A percentile compares a stretch with the other conserved stretches of the same genome.
Evolutionary conservation across 1,140 invertebrate genomes (phyloP).

Genomic region (Drosophila asahinai): DNA sequence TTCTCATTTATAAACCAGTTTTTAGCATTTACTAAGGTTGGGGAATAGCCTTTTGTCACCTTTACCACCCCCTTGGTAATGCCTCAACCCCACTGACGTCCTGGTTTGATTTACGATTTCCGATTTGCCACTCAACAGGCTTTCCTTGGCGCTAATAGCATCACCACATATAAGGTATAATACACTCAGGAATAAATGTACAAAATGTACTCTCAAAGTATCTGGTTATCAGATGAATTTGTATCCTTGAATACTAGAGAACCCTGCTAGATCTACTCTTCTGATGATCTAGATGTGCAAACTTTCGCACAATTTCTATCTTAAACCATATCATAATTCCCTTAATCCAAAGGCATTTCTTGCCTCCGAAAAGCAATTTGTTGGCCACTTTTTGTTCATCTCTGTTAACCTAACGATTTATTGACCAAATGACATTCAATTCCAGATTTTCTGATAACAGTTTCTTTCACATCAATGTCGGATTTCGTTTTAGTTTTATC

Average conservation of each 20-base stretch:
- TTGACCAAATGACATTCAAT: slow-evolving; percentile 53
- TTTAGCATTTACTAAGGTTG: not conserved
- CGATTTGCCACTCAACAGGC: slow-evolving; percentile 26
- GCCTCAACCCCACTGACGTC: slow-evolving; percentile 14
- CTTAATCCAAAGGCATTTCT: slow-evolving; percentile 9
- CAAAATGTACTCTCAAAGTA: too few species aligned
- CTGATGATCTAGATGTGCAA: too few species aligned
- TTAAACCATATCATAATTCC: slow-evolving; percentile 2
- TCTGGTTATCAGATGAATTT: too few species aligned
- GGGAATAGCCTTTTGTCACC: slow-evolving; percentile 19
- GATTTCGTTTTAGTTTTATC: slow-evolving; percentile 27
- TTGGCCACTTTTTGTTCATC: slow-evolving; percentile 35
- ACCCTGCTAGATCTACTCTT: too few species aligned
- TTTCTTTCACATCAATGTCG: not conserved
- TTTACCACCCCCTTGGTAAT: not conserved
- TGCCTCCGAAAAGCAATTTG: slow-evolving; percentile 43
- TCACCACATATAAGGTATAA: not conserved
- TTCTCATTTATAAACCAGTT: too few species aligned
- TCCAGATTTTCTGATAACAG: slow-evolving; percentile 29
- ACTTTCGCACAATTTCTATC: slow-evolving; percentile 3
- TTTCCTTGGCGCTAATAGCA: slow-evolving; percentile 15
- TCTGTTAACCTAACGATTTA: slow-evolving; percentile 46
- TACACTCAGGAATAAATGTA: too few species aligned
- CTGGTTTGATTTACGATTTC: slow-evolving; percentile 30
- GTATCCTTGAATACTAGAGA: too few species aligned